These are phyloP conservation scores for Yoshiicerus persimilis DNA, from an alignment of 1,140 invertebrate species.

Conservation along the genomic window DNA sequence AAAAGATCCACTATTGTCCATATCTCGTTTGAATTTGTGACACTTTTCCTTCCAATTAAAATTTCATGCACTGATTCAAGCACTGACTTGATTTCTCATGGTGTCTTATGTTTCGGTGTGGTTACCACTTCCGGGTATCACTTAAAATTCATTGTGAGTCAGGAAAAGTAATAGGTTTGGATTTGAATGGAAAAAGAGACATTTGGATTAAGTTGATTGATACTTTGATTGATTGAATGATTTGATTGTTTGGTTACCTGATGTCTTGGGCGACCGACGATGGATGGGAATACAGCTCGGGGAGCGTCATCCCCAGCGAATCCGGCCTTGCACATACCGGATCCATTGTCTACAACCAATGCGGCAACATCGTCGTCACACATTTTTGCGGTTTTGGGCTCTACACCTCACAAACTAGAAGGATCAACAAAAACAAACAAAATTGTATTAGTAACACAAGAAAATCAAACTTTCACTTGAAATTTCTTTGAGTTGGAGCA, in stretches of 20 bases:
- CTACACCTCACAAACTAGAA: constrained; percentile 44
- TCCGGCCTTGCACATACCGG: constrained; percentile 67
- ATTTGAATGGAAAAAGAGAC: neutral
- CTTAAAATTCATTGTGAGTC: neutral
- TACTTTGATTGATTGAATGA: neutral
- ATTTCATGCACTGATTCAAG: neutral
- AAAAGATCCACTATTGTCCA: neutral
- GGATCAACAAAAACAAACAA: constrained; percentile 22
- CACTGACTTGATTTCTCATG: neutral
- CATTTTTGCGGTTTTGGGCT: constrained; percentile 59
- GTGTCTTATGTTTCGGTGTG: neutral
- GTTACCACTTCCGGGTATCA: constrained; percentile 12
- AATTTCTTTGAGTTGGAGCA: neutral
- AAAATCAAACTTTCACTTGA: neutral
- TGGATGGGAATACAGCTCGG: constrained; percentile 65
- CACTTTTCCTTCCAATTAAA: neutral
- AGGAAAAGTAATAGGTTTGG: neutral
- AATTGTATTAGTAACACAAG: neutral
- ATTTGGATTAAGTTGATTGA: neutral
- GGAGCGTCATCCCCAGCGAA: constrained; percentile 65
- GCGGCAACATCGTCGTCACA: constrained; percentile 80
- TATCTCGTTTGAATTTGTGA: neutral
- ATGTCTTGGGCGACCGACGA: constrained; percentile 78
- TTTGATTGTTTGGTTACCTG: constrained; percentile 55
- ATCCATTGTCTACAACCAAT: constrained; percentile 66